phyloP scores from a whole-genome alignment of 1,140 invertebrate genomes.

The Diorhabda sublineata region DNA sequence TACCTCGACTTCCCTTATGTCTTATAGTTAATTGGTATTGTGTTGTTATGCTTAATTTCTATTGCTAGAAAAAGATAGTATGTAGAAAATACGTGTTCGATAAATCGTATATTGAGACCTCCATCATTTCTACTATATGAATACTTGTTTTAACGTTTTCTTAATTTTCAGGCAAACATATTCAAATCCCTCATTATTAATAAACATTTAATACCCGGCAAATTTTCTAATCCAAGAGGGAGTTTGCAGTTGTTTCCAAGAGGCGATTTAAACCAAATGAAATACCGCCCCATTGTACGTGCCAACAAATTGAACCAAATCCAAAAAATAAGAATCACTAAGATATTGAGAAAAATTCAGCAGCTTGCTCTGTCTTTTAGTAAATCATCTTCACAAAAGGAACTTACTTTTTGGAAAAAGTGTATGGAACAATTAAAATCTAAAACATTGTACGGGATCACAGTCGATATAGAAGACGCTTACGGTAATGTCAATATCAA shows the following conservation, averaged over 20 bases:
- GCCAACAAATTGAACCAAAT: conserved; percentile 3
- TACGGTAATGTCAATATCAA: conserved; percentile 20
- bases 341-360: conserved; percentile 13
- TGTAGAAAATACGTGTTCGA: too few relatives aligned
- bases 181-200: background rate
- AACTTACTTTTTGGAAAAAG: conserved; percentile 9
- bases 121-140: too few relatives aligned
- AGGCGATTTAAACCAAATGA: conserved; percentile 3
- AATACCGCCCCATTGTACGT: conserved; percentile 15
- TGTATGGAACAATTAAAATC: background rate
- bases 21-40: too few relatives aligned
- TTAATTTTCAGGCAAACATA: background rate
- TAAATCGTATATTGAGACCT: too few relatives aligned
- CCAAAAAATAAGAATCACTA: conserved; percentile 8
- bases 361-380: conserved; percentile 8
- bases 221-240: conserved; percentile 7
- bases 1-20: too few relatives aligned
- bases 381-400: background rate
- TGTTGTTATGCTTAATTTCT: too few relatives aligned
- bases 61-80: too few relatives aligned
- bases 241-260: conserved; percentile 19
- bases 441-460: conserved; percentile 15
- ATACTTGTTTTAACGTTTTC: too few relatives aligned
- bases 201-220: background rate
- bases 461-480: conserved; percentile 21